Conservation (phyloP, 2,797 vertebrate genomes). For the Pipistrellus nathusii region DNA sequence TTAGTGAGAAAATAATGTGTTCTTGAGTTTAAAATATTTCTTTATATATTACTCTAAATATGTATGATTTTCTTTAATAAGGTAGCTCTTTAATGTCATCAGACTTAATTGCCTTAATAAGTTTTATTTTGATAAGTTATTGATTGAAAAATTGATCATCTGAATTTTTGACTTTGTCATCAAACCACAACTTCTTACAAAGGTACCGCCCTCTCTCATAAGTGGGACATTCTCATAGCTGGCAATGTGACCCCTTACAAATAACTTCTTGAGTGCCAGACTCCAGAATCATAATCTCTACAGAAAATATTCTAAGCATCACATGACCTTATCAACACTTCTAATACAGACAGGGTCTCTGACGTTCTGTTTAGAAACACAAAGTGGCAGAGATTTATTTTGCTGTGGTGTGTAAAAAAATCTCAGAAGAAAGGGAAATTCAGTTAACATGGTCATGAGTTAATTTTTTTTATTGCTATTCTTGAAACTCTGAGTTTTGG, state of each 20-base stretch:
- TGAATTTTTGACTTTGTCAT: not conserved
- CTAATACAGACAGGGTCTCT: not conserved
- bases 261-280: not conserved
- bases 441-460: not conserved
- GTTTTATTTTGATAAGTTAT: conserved; percentile 34
- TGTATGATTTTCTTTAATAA: conserved; percentile 36
- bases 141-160: conserved; percentile 10
- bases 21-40: conserved; percentile 19
- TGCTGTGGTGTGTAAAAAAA: not conserved
- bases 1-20: not conserved
- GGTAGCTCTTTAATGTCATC: not conserved
- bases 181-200: conserved; percentile 21
- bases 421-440: conserved; percentile 10
- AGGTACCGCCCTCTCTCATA: not conserved
- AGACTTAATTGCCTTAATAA: not conserved
- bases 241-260: not conserved
- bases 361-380: not conserved
- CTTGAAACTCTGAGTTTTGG: conserved; percentile 39
- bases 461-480: conserved; percentile 4
- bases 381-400: conserved; percentile 32
- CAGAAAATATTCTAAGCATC: not conserved
- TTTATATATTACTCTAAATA: not conserved
- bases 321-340: not conserved
- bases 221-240: not conserved
- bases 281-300: not conserved